These are phyloP conservation scores for Otolemur garnettii DNA, from an alignment of 2,113 vertebrate species.

Conservation along the genomic window DNA sequence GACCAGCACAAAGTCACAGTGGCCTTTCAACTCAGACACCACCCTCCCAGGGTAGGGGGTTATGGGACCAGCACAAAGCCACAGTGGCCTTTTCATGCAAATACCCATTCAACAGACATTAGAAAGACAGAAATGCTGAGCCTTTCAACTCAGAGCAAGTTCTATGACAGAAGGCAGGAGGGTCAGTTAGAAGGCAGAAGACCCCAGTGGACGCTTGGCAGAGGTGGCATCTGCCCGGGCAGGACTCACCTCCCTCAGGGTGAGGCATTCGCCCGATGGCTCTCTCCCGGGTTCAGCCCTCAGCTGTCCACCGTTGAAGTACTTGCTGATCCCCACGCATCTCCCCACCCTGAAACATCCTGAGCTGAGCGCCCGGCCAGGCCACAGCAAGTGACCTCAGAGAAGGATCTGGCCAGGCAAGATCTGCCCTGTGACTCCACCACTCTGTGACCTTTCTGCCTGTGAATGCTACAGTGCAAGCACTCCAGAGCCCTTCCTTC, in stretches of 20 bases:
- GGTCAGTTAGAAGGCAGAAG: neutral
- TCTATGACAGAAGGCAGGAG: no score
- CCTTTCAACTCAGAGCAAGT: neutral
- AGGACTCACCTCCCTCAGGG: neutral
- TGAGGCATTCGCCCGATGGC: neutral
- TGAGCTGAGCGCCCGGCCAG: neutral
- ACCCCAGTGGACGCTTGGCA: neutral
- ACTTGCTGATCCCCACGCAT: neutral
- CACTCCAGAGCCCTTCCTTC: neutral
- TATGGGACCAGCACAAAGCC: neutral
- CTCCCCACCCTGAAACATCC: neutral
- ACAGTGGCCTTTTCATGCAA: neutral
- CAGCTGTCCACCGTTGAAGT: neutral
- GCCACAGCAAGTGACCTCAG: neutral
- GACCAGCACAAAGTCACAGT: neutral
- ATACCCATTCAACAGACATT: neutral
- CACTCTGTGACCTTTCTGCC: neutral
- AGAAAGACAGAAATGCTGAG: neutral
- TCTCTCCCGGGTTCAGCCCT: neutral
- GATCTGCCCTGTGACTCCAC: neutral
- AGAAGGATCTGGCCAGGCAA: neutral
- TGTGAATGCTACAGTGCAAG: neutral
- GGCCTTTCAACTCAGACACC: neutral
- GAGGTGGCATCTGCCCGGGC: neutral
- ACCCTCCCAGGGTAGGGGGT: fast-evolving